phyloP scores from a whole-genome alignment of 2,888 invertebrate genomes.

The Sthenelais limicola region DNA sequence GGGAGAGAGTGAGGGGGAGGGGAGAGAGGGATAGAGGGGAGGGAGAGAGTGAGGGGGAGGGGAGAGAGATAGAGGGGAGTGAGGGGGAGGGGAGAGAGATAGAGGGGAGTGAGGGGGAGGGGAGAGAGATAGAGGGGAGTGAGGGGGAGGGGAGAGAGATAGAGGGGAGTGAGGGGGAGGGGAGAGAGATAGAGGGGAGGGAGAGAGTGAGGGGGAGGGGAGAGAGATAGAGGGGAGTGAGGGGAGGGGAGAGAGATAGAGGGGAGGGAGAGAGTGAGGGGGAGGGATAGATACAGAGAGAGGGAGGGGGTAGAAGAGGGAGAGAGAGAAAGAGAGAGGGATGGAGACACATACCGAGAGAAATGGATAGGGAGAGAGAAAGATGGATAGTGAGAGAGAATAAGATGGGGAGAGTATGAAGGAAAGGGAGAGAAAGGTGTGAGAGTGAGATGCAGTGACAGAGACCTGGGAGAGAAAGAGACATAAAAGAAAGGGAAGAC shows the following conservation, averaged over 20 bases:
- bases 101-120: background rate
- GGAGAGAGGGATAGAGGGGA: too few relatives aligned
- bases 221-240: background rate
- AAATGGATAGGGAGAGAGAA: background rate
- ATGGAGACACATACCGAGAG: background rate
- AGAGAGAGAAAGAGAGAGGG: background rate
- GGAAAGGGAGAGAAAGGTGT: background rate
- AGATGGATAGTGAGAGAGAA: background rate
- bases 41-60: too few relatives aligned
- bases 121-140: background rate
- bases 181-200: background rate
- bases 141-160: background rate
- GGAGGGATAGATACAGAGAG: background rate
- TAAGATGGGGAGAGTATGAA: background rate
- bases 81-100: too few relatives aligned
- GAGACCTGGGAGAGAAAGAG: background rate
- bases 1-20: too few relatives aligned
- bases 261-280: background rate
- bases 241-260: background rate
- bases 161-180: too few relatives aligned
- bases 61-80: too few relatives aligned
- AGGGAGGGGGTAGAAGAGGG: slow-evolving; percentile 1
- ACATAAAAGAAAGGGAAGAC: slow-evolving; percentile 11
- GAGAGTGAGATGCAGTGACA: background rate
- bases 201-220: background rate